Conservation (phyloP, 2,888 invertebrate genomes). For the Scaptomyza polygonia region DNA sequence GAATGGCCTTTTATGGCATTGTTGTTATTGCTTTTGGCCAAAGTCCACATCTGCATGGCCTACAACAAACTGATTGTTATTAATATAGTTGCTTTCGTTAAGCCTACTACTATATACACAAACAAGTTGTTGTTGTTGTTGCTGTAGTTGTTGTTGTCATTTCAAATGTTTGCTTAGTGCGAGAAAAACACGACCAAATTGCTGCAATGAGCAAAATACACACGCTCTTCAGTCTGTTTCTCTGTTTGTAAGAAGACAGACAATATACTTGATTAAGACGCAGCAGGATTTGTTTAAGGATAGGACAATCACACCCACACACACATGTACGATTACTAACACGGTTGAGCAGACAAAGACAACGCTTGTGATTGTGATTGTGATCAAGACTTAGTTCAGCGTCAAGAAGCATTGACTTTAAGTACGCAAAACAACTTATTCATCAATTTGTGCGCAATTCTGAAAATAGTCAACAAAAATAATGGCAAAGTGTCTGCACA, state of each 20-base stretch:
- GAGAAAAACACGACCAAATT: conserved; percentile 63
- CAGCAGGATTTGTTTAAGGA: conserved; percentile 26
- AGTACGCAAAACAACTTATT: conserved; percentile 63
- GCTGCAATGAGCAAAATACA: conserved; percentile 56
- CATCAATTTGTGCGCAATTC: conserved; percentile 69
- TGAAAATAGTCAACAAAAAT: conserved; percentile 60
- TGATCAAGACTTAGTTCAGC: conserved; percentile 63
- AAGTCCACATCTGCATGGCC: conserved; percentile 63
- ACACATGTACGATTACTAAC: conserved; percentile 13
- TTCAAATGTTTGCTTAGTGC: conserved; percentile 60
- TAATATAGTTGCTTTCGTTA: conserved; percentile 60
- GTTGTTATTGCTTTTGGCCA: conserved; percentile 50
- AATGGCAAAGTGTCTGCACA: conserved; percentile 40
- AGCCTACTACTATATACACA: conserved; percentile 19
- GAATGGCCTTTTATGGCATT: conserved; percentile 47
- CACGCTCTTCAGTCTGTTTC: conserved; percentile 12
- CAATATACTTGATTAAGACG: conserved; percentile 62
- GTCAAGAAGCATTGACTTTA: conserved; percentile 49
- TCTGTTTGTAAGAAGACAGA: conserved; percentile 24
- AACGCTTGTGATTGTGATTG: conserved; percentile 42
- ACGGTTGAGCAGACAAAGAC: conserved; percentile 48
- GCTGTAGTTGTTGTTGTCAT: conserved; percentile 39
- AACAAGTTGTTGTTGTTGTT: conserved; percentile 5
- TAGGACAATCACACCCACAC: conserved; percentile 27
- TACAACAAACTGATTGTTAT: conserved; percentile 70